Evolutionary conservation across 2,888 invertebrate genomes (phyloP), one percentile per base, ranked within the genome.

Genomic region (Hylaea fasciaria): DNA sequence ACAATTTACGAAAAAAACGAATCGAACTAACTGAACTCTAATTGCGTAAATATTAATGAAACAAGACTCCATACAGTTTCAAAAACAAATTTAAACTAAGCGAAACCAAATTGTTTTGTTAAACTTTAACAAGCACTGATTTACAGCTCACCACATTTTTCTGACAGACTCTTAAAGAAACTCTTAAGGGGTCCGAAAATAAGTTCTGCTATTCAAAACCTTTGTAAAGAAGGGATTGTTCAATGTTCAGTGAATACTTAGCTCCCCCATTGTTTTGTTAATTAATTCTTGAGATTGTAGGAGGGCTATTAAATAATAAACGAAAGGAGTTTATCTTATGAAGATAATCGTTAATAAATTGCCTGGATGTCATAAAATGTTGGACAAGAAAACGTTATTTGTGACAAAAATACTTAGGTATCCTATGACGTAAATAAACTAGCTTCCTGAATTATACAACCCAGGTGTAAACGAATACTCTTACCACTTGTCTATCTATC

Each of bases 161-260:
- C 40, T 29, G 51, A 51, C 57, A 56, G 47, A 13, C 4, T 51
- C 35, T 37, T 28, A 17, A 8, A 48, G 28, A 12, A 57, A 13
- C 29, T 39, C 39, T 43, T 7, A 39, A 28, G 28, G 44, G 28
- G 13, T 44, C 37, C 16, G 0, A 39, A 39, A 53, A 43, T 13
- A 48, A 43, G 52, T 47, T 49, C 22, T 39, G 29, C 44, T 41
- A 35, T 43, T 53, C 39, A 44, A 53, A 59, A 39, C 13, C 39
- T 37, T 28, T 12, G 35, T 37, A 40, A 47, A 45, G 37, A 40
- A 16, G 11, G 17, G 48, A 48, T n/a, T n/a, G 35, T 22, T 54
- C 49, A 65, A 39, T 41, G 47, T 53, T 53, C 44, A 59, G 22
- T 47, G 51, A 48, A 48, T 16, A 39, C 44, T 48, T 17, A 47